These are phyloP conservation scores for Limonius californicus DNA, from an alignment of 1,140 invertebrate species.

Conservation along the genomic window DNA sequence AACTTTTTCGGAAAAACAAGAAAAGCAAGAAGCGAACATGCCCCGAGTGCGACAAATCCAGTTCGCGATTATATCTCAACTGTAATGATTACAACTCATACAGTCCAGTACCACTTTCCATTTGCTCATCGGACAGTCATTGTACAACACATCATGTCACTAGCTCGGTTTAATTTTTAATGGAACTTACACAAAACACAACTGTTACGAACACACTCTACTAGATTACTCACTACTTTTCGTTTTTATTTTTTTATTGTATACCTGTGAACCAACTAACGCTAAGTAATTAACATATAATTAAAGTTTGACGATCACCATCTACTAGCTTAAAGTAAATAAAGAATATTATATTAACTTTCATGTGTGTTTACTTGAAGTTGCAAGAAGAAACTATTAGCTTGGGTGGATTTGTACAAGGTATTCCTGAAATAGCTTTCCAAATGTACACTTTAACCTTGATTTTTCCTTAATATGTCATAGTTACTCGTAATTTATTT, in stretches of 20 bases:
- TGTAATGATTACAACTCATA: conserved; percentile 41
- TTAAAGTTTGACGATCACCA: background rate
- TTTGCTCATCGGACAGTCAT: conserved; percentile 47
- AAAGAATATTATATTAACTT: too few relatives aligned
- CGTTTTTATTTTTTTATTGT: conserved; percentile 3
- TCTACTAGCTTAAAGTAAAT: background rate
- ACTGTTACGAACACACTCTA: background rate
- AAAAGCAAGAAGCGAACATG: conserved; percentile 54
- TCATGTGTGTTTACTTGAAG: too few relatives aligned
- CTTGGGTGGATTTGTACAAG: too few relatives aligned
- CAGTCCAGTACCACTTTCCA: conserved; percentile 42
- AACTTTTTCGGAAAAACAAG: conserved; percentile 61
- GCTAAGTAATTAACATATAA: background rate
- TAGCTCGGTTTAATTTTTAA: conserved; percentile 40
- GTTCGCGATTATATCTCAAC: conserved; percentile 44
- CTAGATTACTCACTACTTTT: background rate
- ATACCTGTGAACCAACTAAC: conserved; percentile 9
- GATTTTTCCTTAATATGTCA: too few relatives aligned
- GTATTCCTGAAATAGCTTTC: too few relatives aligned
- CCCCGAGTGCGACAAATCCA: conserved; percentile 45
- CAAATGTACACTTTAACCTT: too few relatives aligned
- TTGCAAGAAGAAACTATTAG: too few relatives aligned
- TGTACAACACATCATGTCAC: conserved; percentile 46
- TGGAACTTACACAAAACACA: background rate
- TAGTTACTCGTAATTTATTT: too few relatives aligned